Conservation (phyloP, 1,140 invertebrate species). For the Bombus soroeensis region DNA sequence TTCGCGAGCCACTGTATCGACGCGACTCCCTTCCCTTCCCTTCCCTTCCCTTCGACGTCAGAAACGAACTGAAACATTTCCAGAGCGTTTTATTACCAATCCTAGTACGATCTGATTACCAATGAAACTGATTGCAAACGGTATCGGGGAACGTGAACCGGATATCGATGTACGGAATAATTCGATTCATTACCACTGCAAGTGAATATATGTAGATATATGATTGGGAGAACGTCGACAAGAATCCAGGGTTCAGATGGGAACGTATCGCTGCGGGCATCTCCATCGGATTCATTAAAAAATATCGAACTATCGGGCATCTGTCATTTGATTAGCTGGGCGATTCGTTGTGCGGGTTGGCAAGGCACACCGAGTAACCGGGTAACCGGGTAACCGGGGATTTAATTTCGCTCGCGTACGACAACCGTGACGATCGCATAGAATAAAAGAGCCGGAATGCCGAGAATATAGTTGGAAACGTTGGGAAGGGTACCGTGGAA, state of each 20-base stretch:
- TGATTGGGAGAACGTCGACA: neutral
- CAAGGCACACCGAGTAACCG: neutral
- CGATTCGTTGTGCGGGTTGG: conserved; percentile 38
- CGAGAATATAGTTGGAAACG: neutral
- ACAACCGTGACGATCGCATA: conserved; percentile 32
- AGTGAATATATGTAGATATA: neutral
- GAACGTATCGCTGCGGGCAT: conserved; percentile 16
- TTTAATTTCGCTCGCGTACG: conserved; percentile 52
- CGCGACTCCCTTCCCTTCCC: no score
- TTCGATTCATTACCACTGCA: neutral
- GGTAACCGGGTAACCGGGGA: conserved; percentile 4
- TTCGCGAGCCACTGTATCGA: no score
- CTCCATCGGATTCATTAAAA: conserved; percentile 62
- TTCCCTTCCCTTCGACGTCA: no score
- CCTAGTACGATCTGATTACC: neutral
- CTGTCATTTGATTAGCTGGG: conserved; percentile 60
- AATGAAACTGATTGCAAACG: neutral
- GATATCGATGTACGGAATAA: neutral
- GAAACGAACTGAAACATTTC: neutral
- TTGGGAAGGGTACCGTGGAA: conserved; percentile 2
- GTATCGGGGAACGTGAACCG: neutral
- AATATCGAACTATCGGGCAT: conserved; percentile 55
- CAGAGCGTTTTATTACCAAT: neutral
- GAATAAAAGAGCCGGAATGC: conserved; percentile 34
- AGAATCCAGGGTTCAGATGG: conserved; percentile 10